Conservation (phyloP, 2,797 vertebrate genomes). For the Odontamblyopus rebecca region DNA sequence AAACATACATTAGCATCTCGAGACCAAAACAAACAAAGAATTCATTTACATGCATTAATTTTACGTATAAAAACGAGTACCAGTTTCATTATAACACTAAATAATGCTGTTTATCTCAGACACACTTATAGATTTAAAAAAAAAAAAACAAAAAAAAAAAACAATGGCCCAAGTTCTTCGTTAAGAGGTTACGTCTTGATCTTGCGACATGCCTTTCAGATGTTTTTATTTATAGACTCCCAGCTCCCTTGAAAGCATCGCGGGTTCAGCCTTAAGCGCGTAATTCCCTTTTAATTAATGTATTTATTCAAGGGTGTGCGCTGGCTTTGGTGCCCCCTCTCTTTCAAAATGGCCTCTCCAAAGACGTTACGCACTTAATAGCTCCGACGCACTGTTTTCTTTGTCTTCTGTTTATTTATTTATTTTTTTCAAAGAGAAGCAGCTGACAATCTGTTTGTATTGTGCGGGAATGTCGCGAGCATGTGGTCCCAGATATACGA, state of each 20-base stretch:
- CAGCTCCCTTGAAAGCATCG: constrained; percentile 69
- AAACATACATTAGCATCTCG: constrained; percentile 56
- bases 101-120: constrained; percentile 55
- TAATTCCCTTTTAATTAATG: constrained; percentile 77
- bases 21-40: constrained; percentile 75
- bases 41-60: constrained; percentile 80
- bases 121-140: constrained; percentile 7
- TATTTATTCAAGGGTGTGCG: constrained; percentile 79
- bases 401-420: constrained; percentile 34
- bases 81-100: constrained; percentile 57
- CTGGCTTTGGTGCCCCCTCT: constrained; percentile 65
- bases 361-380: constrained; percentile 70
- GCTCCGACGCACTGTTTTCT: constrained; percentile 46
- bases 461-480: background rate
- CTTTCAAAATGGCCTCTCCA: constrained; percentile 71
- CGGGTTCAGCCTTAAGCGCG: constrained; percentile 60
- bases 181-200: constrained; percentile 79
- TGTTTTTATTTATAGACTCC: constrained; percentile 80
- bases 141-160: constrained; percentile 28
- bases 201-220: constrained; percentile 72
- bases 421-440: constrained; percentile 43
- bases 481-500: background rate
- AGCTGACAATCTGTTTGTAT: constrained; percentile 46
- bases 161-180: constrained; percentile 74
- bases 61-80: constrained; percentile 32